Evolutionary conservation across 2,888 invertebrate species (phyloP), one percentile per base, ranked within the genome.

Genomic region (Eristalinus sepulchralis): DNA sequence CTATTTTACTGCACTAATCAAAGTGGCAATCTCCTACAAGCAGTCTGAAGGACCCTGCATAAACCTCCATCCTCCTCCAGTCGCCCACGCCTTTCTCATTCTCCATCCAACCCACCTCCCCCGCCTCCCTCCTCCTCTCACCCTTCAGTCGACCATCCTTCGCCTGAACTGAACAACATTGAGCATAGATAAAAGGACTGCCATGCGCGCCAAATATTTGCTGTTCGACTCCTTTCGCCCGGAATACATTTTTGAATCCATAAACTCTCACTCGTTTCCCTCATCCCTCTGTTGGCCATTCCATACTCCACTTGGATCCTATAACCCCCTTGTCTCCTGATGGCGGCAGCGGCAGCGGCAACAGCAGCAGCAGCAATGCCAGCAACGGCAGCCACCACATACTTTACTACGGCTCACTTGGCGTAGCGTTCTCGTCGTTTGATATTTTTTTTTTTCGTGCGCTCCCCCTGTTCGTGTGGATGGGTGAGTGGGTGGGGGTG

Each of bases 171-270:
- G 47, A 47, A 47, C 47, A 47, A 47, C 47, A 47, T 47, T 47
- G 47, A 47, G 71, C 64, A 27, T 73, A 72, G 80, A 80, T 80
- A 73, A 80, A 80, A 72, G 62, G 80, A 57, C 63, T 81, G 81
- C 63, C 81, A 81, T 81, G 81, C 81, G 81, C 81, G 75, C 75
- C 68, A 75, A 81, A 81, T 81, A 64, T 75, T 70, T 75, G 81
- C 64, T 39, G 64, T 72, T 63, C 71, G 79, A 64, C 70, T 79
- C 63, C 77, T 59, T 78, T 72, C 66, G 73, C 73, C 66, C 53
- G 66, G 59, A 73, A 67, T 67, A 80, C 67, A 57, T 55, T 73
- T 73, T 62, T 62, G 57, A 64, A 68, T 75, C 75, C 75, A 73
- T 81, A 75, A 75, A 81, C 57, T 75, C 73, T 67, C 73, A 67